phyloP scores from a whole-genome alignment of 2,888 invertebrate genomes.

The Lasioglossum vierecki region DNA sequence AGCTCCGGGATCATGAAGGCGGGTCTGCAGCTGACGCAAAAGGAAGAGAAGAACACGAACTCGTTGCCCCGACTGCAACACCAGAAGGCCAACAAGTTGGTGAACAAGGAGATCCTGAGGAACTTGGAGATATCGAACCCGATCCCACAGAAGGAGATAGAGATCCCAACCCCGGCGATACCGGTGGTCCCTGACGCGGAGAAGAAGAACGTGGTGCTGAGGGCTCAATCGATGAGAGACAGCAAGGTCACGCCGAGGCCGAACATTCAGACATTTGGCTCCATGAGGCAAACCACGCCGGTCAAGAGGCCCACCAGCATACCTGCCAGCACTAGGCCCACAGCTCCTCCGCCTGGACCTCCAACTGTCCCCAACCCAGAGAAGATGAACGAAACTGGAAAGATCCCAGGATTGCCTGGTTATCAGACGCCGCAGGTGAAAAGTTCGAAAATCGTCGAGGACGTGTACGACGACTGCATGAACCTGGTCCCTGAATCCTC shows the following conservation, averaged over 20 bases:
- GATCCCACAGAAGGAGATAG: slow-evolving; percentile 89
- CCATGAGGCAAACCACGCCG: slow-evolving; percentile 89
- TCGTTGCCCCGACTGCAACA: slow-evolving; percentile 87
- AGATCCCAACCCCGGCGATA: slow-evolving; percentile 86
- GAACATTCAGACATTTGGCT: slow-evolving; percentile 91
- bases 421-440: slow-evolving; percentile 86
- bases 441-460: slow-evolving; percentile 83
- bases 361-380: slow-evolving; percentile 82
- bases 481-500: slow-evolving; percentile 87
- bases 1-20: slow-evolving; percentile 85
- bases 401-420: slow-evolving; percentile 85
- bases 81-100: slow-evolving; percentile 87
- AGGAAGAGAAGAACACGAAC: slow-evolving; percentile 85
- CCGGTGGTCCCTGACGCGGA: slow-evolving; percentile 86
- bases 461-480: slow-evolving; percentile 91
- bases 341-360: slow-evolving; percentile 91
- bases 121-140: slow-evolving; percentile 93
- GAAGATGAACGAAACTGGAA: slow-evolving; percentile 70
- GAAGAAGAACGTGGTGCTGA: slow-evolving; percentile 87
- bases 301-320: slow-evolving; percentile 91
- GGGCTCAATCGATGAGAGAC: slow-evolving; percentile 93
- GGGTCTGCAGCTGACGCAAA: slow-evolving; percentile 85
- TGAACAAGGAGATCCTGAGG: slow-evolving; percentile 90
- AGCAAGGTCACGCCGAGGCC: slow-evolving; percentile 85
- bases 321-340: slow-evolving; percentile 88